phyloP scores from a whole-genome alignment of 2,113 vertebrate species.

The Probosciger aterrimus region DNA sequence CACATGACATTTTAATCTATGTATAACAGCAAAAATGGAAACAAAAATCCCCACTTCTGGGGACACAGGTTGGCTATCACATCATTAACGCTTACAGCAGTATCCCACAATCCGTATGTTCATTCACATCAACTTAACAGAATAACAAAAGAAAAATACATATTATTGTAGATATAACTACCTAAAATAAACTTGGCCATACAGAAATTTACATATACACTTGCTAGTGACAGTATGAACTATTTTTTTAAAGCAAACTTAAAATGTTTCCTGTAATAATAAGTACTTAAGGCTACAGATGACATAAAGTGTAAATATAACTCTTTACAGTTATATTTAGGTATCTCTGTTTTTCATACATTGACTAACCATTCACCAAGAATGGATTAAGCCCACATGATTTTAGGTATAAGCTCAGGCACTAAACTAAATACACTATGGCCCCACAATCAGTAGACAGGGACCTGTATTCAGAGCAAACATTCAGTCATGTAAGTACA shows the following conservation, averaged over 20 bases:
- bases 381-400: not conserved
- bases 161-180: not conserved
- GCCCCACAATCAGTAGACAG: accelerated
- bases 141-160: not conserved
- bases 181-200: not conserved
- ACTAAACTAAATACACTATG: not conserved
- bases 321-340: not conserved
- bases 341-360: not conserved
- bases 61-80: not conserved
- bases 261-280: not conserved
- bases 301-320: not conserved
- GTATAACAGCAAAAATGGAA: not conserved
- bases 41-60: not conserved
- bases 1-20: not conserved
- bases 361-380: not conserved
- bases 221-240: not conserved
- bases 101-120: not conserved
- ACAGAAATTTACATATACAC: not conserved
- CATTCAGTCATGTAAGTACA: not conserved
- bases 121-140: not conserved
- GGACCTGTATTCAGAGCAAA: not conserved
- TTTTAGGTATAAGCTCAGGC: not conserved
- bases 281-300: not conserved
- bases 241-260: not conserved
- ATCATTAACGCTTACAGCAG: not conserved